phyloP scores from a whole-genome alignment of 2,113 vertebrate species.

The Axis porcinus region DNA sequence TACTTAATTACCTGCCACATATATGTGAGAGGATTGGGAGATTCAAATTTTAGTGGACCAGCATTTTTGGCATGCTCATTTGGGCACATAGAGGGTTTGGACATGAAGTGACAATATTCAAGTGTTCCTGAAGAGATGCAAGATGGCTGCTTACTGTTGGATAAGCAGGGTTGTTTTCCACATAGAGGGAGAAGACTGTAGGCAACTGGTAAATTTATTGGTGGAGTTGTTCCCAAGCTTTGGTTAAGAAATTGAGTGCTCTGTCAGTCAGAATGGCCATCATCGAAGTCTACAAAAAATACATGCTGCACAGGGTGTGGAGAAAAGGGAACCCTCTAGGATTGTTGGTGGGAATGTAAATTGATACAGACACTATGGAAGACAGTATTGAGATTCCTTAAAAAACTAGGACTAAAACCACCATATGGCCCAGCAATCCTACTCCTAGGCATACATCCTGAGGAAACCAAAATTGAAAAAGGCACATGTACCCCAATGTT shows the following conservation, averaged over 20 bases:
- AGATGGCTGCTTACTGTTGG: not conserved
- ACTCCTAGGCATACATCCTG: too few relatives aligned
- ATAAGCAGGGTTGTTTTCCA: not conserved
- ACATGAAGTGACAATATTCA: not conserved
- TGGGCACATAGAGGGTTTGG: not conserved
- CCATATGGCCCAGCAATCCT: too few relatives aligned
- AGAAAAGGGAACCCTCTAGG: too few relatives aligned
- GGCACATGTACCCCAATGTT: too few relatives aligned
- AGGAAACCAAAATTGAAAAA: too few relatives aligned
- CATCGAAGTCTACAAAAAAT: too few relatives aligned
- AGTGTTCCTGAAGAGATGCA: not conserved
- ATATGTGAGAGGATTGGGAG: not conserved
- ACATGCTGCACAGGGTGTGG: too few relatives aligned
- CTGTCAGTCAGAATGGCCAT: too few relatives aligned
- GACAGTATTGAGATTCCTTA: too few relatives aligned
- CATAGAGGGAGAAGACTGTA: not conserved
- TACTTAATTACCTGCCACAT: not conserved
- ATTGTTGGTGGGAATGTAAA: too few relatives aligned
- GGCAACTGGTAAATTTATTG: not conserved
- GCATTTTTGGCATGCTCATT: not conserved
- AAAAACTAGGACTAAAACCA: too few relatives aligned
- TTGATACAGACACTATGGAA: too few relatives aligned
- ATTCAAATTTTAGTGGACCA: not conserved
- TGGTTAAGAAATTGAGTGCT: not conserved
- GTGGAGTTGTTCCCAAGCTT: not conserved